Conservation (phyloP, 2,797 vertebrate genomes). For the Artibeus jamaicensis region DNA sequence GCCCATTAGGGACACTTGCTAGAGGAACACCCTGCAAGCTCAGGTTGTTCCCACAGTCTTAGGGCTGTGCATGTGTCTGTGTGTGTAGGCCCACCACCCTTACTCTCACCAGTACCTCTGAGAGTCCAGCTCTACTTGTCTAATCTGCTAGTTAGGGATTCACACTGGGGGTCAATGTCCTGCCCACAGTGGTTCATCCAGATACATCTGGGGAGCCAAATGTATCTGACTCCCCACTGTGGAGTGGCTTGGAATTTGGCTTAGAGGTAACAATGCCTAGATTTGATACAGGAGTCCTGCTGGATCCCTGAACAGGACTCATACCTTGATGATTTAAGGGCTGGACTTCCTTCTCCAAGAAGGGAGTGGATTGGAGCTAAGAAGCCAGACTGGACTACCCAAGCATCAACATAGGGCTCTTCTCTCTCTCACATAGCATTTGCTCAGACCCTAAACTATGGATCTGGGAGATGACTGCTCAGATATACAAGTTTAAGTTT, state of each 20-base stretch:
- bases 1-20: background rate
- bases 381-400: background rate
- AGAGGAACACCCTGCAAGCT: background rate
- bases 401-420: background rate
- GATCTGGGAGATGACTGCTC: background rate
- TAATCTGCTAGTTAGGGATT: background rate
- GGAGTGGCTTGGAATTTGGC: background rate
- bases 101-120: background rate
- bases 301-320: background rate
- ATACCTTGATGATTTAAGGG: background rate
- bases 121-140: background rate
- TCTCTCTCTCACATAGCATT: background rate
- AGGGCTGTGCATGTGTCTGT: rapidly evolving
- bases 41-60: background rate
- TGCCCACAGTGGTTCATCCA: background rate
- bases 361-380: background rate
- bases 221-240: background rate
- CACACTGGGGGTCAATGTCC: background rate
- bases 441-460: background rate
- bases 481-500: background rate
- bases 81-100: rapidly evolving
- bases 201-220: too few relatives aligned
- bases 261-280: background rate
- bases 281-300: background rate
- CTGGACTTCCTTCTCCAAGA: background rate